These are phyloP conservation scores for Papilio gigon DNA, from an alignment of 2,888 invertebrate genomes.

Conservation along the genomic window DNA sequence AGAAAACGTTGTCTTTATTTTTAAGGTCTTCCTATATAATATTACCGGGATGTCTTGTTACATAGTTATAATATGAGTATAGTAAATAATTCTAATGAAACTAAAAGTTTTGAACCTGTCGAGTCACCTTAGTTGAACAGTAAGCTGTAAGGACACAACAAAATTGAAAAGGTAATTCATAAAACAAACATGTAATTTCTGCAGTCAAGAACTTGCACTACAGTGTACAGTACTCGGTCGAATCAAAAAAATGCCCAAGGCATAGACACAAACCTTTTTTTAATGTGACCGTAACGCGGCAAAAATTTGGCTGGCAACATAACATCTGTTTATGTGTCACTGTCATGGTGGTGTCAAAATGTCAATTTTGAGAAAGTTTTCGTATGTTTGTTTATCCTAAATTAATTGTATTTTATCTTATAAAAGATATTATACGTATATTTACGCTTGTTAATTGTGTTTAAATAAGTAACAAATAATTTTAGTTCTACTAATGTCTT, in stretches of 20 bases:
- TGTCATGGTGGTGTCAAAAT: conserved; percentile 14
- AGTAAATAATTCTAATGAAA: too few relatives aligned
- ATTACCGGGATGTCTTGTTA: too few relatives aligned
- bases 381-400: conserved; percentile 29
- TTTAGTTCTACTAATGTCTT: conserved; percentile 2
- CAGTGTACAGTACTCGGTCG: too few relatives aligned
- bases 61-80: too few relatives aligned
- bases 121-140: too few relatives aligned
- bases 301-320: conserved; percentile 2
- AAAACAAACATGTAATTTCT: too few relatives aligned
- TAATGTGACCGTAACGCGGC: too few relatives aligned
- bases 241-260: too few relatives aligned
- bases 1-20: not conserved
- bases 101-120: too few relatives aligned
- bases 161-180: too few relatives aligned
- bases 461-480: not conserved
- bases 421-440: not conserved
- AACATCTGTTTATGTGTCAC: conserved; percentile 34
- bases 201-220: too few relatives aligned
- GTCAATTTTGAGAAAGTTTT: conserved; percentile 29
- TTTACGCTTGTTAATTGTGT: not conserved
- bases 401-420: conserved; percentile 15
- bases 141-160: too few relatives aligned
- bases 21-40: not conserved
- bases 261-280: not conserved